Evolutionary conservation across 1,140 invertebrate genomes (phyloP), one percentile per base, ranked within the genome.

Genomic region (Colletes latitarsis): DNA sequence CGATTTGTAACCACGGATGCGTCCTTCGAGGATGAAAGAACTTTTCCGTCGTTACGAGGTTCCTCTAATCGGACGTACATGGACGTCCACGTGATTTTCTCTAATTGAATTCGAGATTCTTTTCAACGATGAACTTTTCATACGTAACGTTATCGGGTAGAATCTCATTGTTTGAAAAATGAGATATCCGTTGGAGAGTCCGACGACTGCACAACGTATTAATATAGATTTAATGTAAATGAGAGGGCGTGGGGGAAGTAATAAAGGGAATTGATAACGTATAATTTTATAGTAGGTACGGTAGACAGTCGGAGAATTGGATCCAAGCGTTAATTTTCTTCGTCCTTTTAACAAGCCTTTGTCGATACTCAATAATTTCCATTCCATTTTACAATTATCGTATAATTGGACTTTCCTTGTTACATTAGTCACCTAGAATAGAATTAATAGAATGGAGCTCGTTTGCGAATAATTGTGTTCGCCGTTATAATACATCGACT

Each of bases 181-280:
- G 49, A 49, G 2, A 72, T 14, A 64, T 72, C 49, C 49, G 69
- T 43, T 64, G 69, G 58, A 64, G 43, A 55, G 77, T 72, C 39
- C 55, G 68, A 71, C 39, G 58, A 46, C 58, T 46, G 77, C 77
- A 46, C 58, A 78, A 78, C 6, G 46, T 49, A 63, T 67, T 72
- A 43, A 53, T 55, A 55, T 78, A 78, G 49, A 64, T 55, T 62
- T 64, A 46, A 73, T 43, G 30, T 3, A 9, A 41, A 46, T n/a
- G 10, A n/a, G 62, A 39, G 4, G 55, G 9, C 1, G 8, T 19
- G 10, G 9, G 2, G 1, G 14, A 30, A 30, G 30, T 30, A 30
- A 30, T 30, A 30, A 30, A 30, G 6, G 12, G 19, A 30, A n/a
- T 19, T 6, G 8, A 52, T 6, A 15, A 10, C 15, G 3, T 49